phyloP scores from a whole-genome alignment of 2,888 invertebrate genomes.

The Caenorhabditis sp. region DNA sequence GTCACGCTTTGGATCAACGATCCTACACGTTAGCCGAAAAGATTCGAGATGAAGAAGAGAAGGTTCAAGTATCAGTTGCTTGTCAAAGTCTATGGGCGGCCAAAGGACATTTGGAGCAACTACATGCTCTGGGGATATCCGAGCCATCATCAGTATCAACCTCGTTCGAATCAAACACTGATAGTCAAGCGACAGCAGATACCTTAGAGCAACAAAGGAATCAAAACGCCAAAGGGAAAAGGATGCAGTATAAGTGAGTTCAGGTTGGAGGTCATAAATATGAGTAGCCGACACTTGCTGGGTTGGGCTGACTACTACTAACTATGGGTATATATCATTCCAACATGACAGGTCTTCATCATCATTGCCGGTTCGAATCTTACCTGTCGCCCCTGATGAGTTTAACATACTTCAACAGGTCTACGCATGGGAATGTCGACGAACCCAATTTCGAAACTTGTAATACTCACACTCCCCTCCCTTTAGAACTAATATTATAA shows the following conservation, averaged over 20 bases:
- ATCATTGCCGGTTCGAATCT: constrained; percentile 12
- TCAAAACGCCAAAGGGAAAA: constrained; percentile 42
- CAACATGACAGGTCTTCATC: not conserved
- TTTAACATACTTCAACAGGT: constrained; percentile 29
- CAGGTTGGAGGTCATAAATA: no score
- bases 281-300: no score
- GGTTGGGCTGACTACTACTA: not conserved
- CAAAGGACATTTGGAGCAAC: constrained; percentile 52
- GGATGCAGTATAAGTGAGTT: constrained; percentile 51
- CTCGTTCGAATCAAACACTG: constrained; percentile 55
- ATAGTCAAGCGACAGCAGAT: constrained; percentile 42
- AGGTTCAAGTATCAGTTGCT: constrained; percentile 37
- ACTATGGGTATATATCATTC: no score
- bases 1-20: constrained; percentile 26
- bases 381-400: constrained; percentile 34
- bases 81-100: constrained; percentile 55
- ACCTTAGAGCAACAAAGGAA: constrained; percentile 24
- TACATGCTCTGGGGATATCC: constrained; percentile 48
- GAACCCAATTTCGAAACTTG: constrained; percentile 27
- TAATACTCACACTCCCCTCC: not conserved
- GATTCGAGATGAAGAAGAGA: constrained; percentile 15
- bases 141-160: constrained; percentile 56
- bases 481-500: no score
- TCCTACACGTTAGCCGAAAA: constrained; percentile 19
- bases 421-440: constrained; percentile 38